Base-by-base conservation (phyloP, 2,797 vertebrate species). In the Naso thynnoides region DNA sequence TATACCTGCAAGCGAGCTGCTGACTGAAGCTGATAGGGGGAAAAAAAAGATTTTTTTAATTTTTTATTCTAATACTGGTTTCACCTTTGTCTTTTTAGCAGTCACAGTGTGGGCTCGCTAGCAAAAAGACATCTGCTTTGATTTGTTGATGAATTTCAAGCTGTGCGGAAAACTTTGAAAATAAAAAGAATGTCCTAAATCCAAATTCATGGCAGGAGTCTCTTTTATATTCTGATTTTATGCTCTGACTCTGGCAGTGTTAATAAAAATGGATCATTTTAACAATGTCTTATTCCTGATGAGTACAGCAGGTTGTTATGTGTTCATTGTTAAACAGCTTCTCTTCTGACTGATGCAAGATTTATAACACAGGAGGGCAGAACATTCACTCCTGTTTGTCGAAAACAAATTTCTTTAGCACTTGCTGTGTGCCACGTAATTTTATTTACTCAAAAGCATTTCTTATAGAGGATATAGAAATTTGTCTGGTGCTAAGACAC, bases 111-210 rank as follows among this genome's bases (percentile, higher is more conserved):
- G 29, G 27, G 53, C 45, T 33, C 38, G 53, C 57, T 67, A 47
- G 63, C 57, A 58, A 41, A 8, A 16, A 57, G 21, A 62, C 15
- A 59, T 53, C 48, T 52, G 26, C 27, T 44, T 33, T 58, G 48
- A 65, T 65, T 65, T 70, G 48, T 29, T 24, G 33, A 13, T 49
- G 9, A 38, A 29, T 70, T 65, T 50, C n/a, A 74, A 62, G 61
- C 49, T 64, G n/a, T 49, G 18, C 33, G 27, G 33, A 48, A 52
- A 73, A 55, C n/a, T 11, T 63, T 24, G 1, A n/a, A 68, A 31
- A 36, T 36, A 13, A 50, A 33, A 38, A 53, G 16, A 50, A 5
- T 9, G 24, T 38, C 27, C 61, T 31, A 9, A 31, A 57, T 63
- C 6, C 3, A 57, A 49, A 36, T 31, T 47, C 16, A 33, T 54